These are phyloP conservation scores for Phoebastria nigripes DNA, from an alignment of 2,797 vertebrate species.

Conservation along the genomic window DNA sequence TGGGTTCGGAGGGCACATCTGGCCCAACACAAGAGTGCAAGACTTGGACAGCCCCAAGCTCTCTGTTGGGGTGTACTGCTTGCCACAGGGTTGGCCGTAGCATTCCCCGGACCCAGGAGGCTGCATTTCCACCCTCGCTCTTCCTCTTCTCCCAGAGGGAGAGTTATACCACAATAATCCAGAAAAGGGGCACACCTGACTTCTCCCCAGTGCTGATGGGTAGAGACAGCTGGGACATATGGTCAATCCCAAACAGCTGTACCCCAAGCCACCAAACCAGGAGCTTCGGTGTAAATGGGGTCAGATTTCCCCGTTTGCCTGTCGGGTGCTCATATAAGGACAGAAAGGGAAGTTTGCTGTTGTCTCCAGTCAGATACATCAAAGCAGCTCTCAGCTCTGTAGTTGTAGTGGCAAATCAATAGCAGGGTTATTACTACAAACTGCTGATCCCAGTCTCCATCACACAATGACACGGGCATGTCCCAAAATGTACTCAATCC, in stretches of 20 bases:
- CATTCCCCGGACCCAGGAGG: not conserved
- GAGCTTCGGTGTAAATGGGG: not conserved
- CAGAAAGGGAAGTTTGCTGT: not conserved
- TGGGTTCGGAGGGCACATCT: not conserved
- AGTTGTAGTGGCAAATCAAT: not conserved
- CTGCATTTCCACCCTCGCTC: not conserved
- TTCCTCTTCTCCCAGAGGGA: not conserved
- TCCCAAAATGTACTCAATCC: not conserved
- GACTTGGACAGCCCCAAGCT: not conserved
- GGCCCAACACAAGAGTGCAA: not conserved
- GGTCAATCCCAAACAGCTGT: not conserved
- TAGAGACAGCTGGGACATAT: not conserved
- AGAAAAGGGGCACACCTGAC: not conserved
- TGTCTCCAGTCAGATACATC: not conserved
- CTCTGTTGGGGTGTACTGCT: not conserved
- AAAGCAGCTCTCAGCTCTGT: not conserved
- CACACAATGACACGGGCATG: not conserved
- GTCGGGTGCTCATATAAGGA: not conserved
- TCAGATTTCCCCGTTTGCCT: not conserved
- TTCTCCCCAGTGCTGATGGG: not conserved
- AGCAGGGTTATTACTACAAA: slow-evolving; percentile 11
- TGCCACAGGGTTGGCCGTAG: not conserved
- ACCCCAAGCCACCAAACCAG: not conserved
- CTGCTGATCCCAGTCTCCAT: slow-evolving; percentile 1
- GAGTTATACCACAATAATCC: not conserved